phyloP scores from a whole-genome alignment of 1,140 invertebrate species.

The Homalodisca vitripennis region DNA sequence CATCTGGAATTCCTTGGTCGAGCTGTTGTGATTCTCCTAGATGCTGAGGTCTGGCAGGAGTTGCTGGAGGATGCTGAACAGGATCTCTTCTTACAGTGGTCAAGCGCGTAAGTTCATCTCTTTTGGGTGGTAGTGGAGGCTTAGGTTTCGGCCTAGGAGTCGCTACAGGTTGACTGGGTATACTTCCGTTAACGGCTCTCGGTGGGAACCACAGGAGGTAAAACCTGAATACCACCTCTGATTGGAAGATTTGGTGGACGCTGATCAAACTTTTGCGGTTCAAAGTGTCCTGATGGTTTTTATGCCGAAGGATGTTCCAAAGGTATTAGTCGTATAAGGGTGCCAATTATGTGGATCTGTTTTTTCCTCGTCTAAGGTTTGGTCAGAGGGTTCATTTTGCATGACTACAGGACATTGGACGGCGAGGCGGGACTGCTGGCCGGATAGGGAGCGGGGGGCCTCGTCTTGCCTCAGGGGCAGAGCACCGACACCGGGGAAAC shows the following conservation, averaged over 20 bases:
- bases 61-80: neutral
- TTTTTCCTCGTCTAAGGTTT: neutral
- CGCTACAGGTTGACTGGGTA: conserved; percentile 13
- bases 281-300: conserved; percentile 20
- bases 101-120: conserved; percentile 40
- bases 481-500: conserved; percentile 42
- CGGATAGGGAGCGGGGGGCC: conserved; percentile 29
- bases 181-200: conserved; percentile 23
- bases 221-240: conserved; percentile 38
- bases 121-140: conserved; percentile 40
- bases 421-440: conserved; percentile 36
- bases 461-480: conserved; percentile 42
- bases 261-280: conserved; percentile 14
- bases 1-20: conserved; percentile 10
- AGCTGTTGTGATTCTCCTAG: neutral
- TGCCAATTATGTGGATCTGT: conserved; percentile 20
- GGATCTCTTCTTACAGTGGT: conserved; percentile 38
- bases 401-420: conserved; percentile 33
- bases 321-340: conserved; percentile 34
- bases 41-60: neutral
- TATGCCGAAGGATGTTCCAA: conserved; percentile 20
- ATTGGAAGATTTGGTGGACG: conserved; percentile 15
- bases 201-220: conserved; percentile 38
- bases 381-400: conserved; percentile 27
- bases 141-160: conserved; percentile 37